phyloP scores from a whole-genome alignment of 2,888 invertebrate species.

The Hoplodrina blanda region DNA sequence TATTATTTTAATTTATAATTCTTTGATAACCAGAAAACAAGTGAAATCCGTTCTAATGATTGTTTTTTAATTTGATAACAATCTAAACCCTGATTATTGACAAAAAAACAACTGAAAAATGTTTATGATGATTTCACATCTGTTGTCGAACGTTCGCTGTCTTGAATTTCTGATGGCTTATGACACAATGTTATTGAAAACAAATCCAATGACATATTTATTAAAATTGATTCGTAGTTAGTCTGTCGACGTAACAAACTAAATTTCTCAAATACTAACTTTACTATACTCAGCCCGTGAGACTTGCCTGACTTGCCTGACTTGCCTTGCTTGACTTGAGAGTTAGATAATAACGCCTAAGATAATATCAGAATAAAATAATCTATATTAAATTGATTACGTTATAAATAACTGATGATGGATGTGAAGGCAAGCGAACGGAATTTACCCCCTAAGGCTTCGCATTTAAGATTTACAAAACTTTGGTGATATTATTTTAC shows the following conservation, averaged over 20 bases:
- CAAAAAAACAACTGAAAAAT: background rate
- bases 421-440: constrained; percentile 28
- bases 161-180: background rate
- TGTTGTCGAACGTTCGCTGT: background rate
- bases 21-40: background rate
- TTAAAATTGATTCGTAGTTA: background rate
- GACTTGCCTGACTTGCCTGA: too few species aligned
- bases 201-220: background rate
- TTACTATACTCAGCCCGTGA: background rate
- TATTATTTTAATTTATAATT: background rate
- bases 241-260: background rate
- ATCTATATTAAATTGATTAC: constrained; percentile 22
- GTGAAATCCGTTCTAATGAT: background rate
- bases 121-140: background rate
- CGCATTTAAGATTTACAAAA: constrained; percentile 36
- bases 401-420: constrained; percentile 29
- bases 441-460: constrained; percentile 8
- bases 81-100: background rate
- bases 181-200: background rate
- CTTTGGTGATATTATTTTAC: constrained; percentile 34
- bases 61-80: constrained; percentile 2
- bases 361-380: constrained; percentile 20
- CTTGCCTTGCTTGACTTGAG: too few species aligned
- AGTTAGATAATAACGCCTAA: background rate
- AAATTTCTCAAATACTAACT: constrained; percentile 1